phyloP scores from a whole-genome alignment of 2,888 invertebrate species.

The Scaptomyza cyrtandrae region DNA sequence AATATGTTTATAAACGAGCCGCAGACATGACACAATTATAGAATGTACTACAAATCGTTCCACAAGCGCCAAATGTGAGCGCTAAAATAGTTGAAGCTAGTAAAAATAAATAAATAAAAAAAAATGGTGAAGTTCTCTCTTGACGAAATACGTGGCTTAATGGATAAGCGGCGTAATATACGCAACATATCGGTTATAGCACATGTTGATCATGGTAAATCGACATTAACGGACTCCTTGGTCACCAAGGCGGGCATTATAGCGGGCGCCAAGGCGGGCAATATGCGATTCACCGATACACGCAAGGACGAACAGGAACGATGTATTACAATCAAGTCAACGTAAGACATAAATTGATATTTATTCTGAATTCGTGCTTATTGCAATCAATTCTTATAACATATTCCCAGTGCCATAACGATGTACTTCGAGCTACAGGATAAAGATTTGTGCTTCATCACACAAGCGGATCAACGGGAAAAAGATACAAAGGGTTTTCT shows the following conservation, averaged over 20 bases:
- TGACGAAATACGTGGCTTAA: conserved; percentile 96
- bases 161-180: conserved; percentile 99
- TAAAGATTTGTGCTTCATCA: conserved; percentile 97
- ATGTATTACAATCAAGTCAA: conserved; percentile 99
- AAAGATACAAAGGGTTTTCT: conserved; percentile 97
- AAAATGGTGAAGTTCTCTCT: conserved; percentile 49
- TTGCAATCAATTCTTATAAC: neutral
- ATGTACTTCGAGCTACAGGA: conserved; percentile 99
- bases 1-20: conserved; percentile 25
- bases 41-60: conserved; percentile 2
- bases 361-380: neutral
- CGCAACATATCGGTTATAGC: conserved; percentile 99
- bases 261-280: conserved; percentile 98
- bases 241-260: conserved; percentile 99
- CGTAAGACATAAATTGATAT: conserved; percentile 83
- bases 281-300: conserved; percentile 99
- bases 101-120: neutral
- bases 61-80: conserved; percentile 36
- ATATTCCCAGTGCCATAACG: conserved; percentile 93
- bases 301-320: conserved; percentile 99
- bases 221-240: conserved; percentile 99
- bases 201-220: conserved; percentile 99
- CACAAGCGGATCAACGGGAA: conserved; percentile 94
- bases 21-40: neutral
- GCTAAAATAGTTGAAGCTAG: conserved; percentile 13